These are phyloP conservation scores for Pseudococcus jackbeardsleyi DNA, from an alignment of 2,888 invertebrate species.

Conservation along the genomic window DNA sequence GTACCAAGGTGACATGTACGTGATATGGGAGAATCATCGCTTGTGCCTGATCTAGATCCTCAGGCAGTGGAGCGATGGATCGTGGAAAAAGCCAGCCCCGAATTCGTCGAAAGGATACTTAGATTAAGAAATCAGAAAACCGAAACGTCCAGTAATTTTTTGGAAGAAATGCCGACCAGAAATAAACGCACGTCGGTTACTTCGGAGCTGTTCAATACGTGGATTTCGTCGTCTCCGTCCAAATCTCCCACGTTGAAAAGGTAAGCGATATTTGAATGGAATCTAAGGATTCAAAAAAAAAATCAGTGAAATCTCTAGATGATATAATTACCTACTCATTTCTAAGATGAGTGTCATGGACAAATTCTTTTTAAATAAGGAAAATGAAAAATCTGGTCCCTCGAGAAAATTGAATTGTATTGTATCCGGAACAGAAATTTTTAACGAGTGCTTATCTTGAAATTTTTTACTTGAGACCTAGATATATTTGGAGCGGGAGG, in stretches of 20 bases:
- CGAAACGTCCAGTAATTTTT: constrained; percentile 69
- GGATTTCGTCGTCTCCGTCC: constrained; percentile 82
- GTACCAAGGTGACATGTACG: constrained; percentile 60
- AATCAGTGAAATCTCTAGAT: too few relatives aligned
- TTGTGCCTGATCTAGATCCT: constrained; percentile 71
- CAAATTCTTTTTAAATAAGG: too few relatives aligned
- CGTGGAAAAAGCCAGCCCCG: constrained; percentile 80
- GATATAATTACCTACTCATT: too few relatives aligned
- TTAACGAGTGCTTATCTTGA: too few relatives aligned
- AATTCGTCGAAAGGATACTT: constrained; percentile 72
- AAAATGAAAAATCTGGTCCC: too few relatives aligned
- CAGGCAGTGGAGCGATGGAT: constrained; percentile 80
- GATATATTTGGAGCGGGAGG: too few relatives aligned
- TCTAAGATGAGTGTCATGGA: too few relatives aligned
- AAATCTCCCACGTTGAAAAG: constrained; percentile 68
- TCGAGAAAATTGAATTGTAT: too few relatives aligned
- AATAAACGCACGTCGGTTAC: constrained; percentile 79
- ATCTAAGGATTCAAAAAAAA: background rate
- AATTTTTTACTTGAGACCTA: too few relatives aligned
- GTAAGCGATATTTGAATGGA: constrained; percentile 64
- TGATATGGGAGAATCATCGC: constrained; percentile 65
- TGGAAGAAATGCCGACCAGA: constrained; percentile 73
- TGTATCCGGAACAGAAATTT: too few relatives aligned
- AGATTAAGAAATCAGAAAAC: constrained; percentile 70
- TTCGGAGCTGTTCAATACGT: constrained; percentile 87